These are phyloP conservation scores for Alfaro cultratus DNA, from an alignment of 2,797 vertebrate species.

Conservation along the genomic window DNA sequence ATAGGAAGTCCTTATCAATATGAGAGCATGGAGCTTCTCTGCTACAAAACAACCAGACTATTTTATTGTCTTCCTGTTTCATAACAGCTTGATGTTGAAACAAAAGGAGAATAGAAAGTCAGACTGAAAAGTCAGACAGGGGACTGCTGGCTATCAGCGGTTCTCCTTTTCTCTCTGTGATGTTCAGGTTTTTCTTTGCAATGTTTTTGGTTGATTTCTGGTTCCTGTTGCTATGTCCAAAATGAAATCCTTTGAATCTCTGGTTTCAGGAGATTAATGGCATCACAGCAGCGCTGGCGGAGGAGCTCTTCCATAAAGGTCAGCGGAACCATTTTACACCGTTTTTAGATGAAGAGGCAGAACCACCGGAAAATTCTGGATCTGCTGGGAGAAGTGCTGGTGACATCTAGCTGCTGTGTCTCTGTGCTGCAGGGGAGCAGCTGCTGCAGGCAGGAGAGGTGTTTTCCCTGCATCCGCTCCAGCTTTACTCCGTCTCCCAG, in stretches of 20 bases:
- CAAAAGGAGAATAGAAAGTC: not conserved
- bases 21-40: not conserved
- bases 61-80: not conserved
- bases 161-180: not conserved
- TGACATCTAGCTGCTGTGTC: not conserved
- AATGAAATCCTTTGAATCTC: not conserved
- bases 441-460: conserved; percentile 91
- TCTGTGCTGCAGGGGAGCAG: conserved; percentile 86
- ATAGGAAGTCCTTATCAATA: no score
- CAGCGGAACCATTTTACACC: conserved; percentile 7
- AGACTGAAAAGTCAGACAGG: not conserved
- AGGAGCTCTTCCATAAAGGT: conserved; percentile 96
- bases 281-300: conserved; percentile 92
- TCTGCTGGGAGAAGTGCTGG: not conserved
- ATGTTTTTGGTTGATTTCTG: not conserved
- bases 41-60: not conserved
- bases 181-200: not conserved
- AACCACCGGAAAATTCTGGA: no score
- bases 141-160: not conserved
- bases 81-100: not conserved
- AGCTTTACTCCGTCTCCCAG: conserved; percentile 91
- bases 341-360: no score
- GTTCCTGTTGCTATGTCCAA: not conserved
- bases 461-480: conserved; percentile 89
- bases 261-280: conserved; percentile 91